Evolutionary conservation across 2,888 invertebrate species (phyloP).

Genomic region (Pycnomerus fuliginosus): DNA sequence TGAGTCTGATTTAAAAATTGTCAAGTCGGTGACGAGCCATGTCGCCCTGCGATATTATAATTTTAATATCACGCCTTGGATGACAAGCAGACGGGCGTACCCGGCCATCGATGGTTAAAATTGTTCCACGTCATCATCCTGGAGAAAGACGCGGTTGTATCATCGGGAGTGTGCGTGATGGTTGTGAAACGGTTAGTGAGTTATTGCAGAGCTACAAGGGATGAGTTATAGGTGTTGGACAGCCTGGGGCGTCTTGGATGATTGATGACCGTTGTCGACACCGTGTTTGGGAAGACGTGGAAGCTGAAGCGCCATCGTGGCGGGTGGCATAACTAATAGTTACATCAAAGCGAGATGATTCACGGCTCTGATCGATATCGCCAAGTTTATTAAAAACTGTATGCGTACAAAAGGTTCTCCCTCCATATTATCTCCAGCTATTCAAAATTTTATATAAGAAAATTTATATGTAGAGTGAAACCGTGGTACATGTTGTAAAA

Average conservation of each 20-base stretch:
- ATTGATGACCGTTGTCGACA: constrained; percentile 53
- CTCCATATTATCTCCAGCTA: constrained; percentile 38
- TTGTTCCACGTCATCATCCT: constrained; percentile 23
- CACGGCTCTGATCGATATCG: constrained; percentile 33
- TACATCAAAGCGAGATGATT: constrained; percentile 43
- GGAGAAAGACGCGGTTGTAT: constrained; percentile 29
- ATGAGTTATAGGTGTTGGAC: constrained; percentile 41
- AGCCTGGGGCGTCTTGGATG: constrained; percentile 46
- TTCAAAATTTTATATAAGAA: constrained; percentile 48
- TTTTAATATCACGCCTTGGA: constrained; percentile 43
- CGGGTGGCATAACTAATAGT: constrained; percentile 51
- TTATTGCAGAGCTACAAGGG: constrained; percentile 22
- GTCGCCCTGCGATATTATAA: too few species aligned
- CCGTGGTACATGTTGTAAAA: constrained; percentile 49
- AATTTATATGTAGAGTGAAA: constrained; percentile 48
- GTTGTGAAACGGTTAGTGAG: constrained; percentile 23
- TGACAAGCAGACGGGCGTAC: constrained; percentile 39
- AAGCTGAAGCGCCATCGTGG: constrained; percentile 44
- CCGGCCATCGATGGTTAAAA: constrained; percentile 29
- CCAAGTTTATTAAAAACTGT: constrained; percentile 27
- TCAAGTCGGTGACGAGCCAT: too few species aligned
- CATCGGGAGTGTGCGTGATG: constrained; percentile 23
- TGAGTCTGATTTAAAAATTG: too few species aligned
- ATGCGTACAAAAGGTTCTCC: constrained; percentile 10
- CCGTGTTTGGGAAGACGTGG: constrained; percentile 50